phyloP scores from a whole-genome alignment of 2,797 vertebrate species.

The Mus spretus region DNA sequence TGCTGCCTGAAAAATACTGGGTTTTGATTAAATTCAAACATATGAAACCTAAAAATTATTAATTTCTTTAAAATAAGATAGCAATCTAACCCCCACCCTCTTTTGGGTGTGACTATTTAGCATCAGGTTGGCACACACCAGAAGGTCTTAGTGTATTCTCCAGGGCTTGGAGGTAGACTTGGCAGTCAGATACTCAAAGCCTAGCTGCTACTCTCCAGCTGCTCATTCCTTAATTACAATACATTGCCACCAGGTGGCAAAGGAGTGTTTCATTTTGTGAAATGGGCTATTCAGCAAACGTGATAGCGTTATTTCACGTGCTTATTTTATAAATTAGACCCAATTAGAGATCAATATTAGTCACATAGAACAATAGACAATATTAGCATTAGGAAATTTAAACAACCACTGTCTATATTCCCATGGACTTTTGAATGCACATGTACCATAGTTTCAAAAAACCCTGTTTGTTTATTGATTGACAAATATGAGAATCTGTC shows the following conservation, averaged over 20 bases:
- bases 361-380: background rate
- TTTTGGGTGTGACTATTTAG: background rate
- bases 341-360: background rate
- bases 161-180: background rate
- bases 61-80: background rate
- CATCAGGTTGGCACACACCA: background rate
- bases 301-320: background rate
- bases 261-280: background rate
- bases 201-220: too few relatives aligned
- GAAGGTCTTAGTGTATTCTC: background rate
- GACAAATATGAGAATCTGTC: too few relatives aligned
- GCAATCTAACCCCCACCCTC: background rate
- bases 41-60: background rate
- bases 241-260: background rate
- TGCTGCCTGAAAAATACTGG: background rate
- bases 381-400: background rate
- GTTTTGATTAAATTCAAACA: background rate
- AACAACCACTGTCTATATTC: background rate
- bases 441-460: background rate
- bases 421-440: too few relatives aligned
- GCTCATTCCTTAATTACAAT: background rate
- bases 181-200: background rate
- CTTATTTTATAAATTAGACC: background rate
- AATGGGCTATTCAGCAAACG: background rate
- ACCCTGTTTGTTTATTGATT: background rate